These are phyloP conservation scores for Nilaparvata lugens DNA, from an alignment of 1,140 invertebrate genomes.

Conservation along the genomic window DNA sequence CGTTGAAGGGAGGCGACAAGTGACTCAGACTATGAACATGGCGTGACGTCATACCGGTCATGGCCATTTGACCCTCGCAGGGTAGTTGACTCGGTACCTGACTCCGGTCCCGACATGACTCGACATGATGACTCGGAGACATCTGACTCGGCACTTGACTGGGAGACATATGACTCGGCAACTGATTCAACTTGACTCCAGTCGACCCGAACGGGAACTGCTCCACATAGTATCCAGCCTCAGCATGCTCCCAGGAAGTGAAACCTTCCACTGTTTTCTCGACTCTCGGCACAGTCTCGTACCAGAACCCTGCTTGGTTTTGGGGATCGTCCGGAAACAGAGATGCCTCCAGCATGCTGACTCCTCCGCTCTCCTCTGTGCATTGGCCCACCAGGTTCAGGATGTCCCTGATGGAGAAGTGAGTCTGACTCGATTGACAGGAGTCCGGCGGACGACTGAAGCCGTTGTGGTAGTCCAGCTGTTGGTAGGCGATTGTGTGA, in stretches of 20 bases:
- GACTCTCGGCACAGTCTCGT: slow-evolving; percentile 1
- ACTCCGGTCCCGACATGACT: too few species aligned
- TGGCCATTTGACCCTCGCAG: neutral
- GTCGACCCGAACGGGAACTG: neutral
- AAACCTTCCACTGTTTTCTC: neutral
- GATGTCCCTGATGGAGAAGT: slow-evolving; percentile 36
- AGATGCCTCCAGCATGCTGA: neutral
- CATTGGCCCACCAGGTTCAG: slow-evolving; percentile 29
- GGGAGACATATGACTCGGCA: neutral
- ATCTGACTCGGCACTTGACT: neutral
- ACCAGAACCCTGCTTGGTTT: slow-evolving; percentile 15
- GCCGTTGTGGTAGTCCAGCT: too few species aligned
- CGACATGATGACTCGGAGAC: too few species aligned
- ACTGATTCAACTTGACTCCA: neutral
- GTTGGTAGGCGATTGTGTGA: too few species aligned
- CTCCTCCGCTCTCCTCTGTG: neutral
- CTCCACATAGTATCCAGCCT: neutral
- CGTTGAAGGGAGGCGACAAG: slow-evolving; percentile 33
- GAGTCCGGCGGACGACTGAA: too few species aligned
- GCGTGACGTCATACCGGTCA: slow-evolving; percentile 28
- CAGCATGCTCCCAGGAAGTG: neutral
- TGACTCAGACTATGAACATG: slow-evolving; percentile 35
- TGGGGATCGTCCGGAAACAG: neutral
- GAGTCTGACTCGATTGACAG: slow-evolving; percentile 18
- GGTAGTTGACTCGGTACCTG: neutral